phyloP scores from a whole-genome alignment of 2,797 vertebrate genomes.

The Oophaga sylvatica region DNA sequence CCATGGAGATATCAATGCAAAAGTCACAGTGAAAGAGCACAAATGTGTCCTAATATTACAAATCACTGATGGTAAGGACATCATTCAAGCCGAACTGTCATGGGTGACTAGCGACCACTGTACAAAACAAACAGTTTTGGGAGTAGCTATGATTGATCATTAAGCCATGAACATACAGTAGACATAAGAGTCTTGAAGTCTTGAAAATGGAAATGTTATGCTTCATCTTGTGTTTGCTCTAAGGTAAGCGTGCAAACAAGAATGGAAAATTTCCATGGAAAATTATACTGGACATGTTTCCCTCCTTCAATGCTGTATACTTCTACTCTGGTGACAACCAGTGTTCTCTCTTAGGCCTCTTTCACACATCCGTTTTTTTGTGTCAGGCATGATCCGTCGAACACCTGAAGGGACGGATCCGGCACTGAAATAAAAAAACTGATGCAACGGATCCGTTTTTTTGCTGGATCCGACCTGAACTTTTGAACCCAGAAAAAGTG shows the following conservation, averaged over 20 bases:
- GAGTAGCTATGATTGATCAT: background rate
- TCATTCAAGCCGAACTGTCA: background rate
- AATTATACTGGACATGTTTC: background rate
- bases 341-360: too few species aligned
- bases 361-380: too few species aligned
- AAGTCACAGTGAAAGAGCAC: background rate
- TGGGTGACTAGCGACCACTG: background rate
- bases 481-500: too few species aligned
- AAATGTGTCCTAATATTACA: background rate
- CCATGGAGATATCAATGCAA: conserved; percentile 29
- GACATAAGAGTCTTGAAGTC: background rate
- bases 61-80: too few species aligned
- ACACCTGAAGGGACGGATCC: too few species aligned
- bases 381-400: too few species aligned
- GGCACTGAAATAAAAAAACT: too few species aligned
- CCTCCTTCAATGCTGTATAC: background rate
- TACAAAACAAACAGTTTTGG: conserved; percentile 5
- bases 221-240: conserved; percentile 1
- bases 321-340: background rate
- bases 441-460: too few species aligned
- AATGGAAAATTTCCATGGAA: background rate
- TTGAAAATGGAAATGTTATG: background rate
- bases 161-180: background rate
- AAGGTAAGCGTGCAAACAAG: background rate
- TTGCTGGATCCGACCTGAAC: too few species aligned